A percentile compares a stretch with the other conserved stretches of the same genome.
Conservation (phyloP, 2,113 vertebrate species). For the Sorex fumeus region DNA sequence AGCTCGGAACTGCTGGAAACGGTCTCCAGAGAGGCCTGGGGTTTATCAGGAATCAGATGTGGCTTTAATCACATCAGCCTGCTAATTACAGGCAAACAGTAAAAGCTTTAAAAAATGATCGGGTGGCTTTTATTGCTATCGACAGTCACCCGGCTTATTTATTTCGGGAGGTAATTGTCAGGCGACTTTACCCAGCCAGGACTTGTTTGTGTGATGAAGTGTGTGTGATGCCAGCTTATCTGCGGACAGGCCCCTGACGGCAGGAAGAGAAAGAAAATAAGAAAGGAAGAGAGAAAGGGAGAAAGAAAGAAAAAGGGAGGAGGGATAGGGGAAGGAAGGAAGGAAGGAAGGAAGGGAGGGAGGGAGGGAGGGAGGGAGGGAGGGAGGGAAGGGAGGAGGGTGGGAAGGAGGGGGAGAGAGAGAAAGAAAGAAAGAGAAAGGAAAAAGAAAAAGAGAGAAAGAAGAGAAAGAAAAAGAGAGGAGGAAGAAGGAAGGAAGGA, state of each 20-base stretch:
- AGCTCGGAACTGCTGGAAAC: constrained; percentile 80
- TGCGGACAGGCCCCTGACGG: constrained; percentile 65
- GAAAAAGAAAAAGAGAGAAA: no score
- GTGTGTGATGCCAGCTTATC: constrained; percentile 81
- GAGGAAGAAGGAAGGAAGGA: no score
- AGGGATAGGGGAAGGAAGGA: no score
- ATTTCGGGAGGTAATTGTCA: constrained; percentile 83
- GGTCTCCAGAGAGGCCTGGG: constrained; percentile 87
- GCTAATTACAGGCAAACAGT: constrained; percentile 86
- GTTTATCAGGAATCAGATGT: constrained; percentile 80
- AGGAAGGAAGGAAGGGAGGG: no score
- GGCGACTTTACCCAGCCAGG: constrained; percentile 86
- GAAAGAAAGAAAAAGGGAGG: no score
- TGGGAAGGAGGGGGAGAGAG: no score
- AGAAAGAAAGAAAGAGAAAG: no score
- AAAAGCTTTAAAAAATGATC: constrained; percentile 84
- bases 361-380: no score
- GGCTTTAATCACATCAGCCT: constrained; percentile 87
- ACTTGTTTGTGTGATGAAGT: constrained; percentile 81
- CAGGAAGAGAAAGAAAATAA: no score
- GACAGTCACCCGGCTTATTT: constrained; percentile 84
- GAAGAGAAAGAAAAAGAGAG: no score
- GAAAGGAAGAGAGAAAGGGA: no score
- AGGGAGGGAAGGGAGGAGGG: no score
- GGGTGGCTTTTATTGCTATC: constrained; percentile 84